Conservation (phyloP, 2,797 vertebrate genomes). For the Sternotherus odoratus region DNA sequence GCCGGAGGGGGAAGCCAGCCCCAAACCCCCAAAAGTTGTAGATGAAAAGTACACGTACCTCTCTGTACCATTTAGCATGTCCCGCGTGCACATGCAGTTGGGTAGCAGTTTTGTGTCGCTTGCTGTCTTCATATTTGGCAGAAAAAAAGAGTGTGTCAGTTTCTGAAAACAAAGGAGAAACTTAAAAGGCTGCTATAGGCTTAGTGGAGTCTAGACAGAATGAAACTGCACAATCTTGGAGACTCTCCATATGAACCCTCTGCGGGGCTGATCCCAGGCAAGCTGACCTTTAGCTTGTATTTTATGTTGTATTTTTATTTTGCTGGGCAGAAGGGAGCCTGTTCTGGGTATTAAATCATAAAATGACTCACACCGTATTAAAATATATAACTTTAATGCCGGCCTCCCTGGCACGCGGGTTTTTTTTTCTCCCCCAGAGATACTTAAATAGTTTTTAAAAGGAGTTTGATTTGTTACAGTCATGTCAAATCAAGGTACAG, state of each 20-base stretch:
- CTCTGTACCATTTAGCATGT: neutral
- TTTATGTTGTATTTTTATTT: neutral
- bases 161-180: constrained; percentile 64
- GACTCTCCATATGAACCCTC: neutral
- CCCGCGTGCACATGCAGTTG: neutral
- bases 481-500: neutral
- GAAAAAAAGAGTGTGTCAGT: constrained; percentile 42
- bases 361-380: neutral
- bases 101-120: constrained; percentile 26
- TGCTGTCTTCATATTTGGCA: constrained; percentile 19
- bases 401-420: neutral
- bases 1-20: rapidly evolving
- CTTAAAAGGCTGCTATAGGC: constrained; percentile 31
- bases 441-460: neutral
- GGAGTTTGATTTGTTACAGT: neutral
- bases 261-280: neutral
- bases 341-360: neutral
- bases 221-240: neutral
- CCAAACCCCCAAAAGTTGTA: neutral
- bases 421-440: neutral
- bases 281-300: neutral
- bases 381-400: neutral
- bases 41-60: constrained; percentile 52
- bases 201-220: constrained; percentile 12
- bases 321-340: neutral